Base-by-base conservation (phyloP, 2,888 invertebrate species). In the Drosophila fulvimacula region DNA sequence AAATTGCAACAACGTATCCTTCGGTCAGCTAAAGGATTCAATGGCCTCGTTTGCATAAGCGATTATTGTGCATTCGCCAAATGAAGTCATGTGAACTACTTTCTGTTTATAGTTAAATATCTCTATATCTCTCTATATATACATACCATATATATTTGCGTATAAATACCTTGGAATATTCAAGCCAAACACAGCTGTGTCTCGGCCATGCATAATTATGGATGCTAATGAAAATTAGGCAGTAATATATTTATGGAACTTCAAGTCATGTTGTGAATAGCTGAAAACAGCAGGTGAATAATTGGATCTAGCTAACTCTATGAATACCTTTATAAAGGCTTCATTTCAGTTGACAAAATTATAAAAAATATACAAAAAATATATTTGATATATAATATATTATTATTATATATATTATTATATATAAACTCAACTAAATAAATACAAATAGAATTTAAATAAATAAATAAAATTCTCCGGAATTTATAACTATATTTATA, bases 1-100 rank as follows among this genome's bases (percentile, higher is more conserved):
- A 82, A 82, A 82, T 82, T 84, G 88, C 82, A 84, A 68, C 61
- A 73, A 73, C 78, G 71, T 68, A 82, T 73, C 69, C 78, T 64
- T 61, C 52, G 82, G 73, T 46, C 19, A 58, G 53, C 63, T 32
- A 46, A 44, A 41, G 56, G 67, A 86, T 83, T 62, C 64, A 39
- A 64, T 55, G 64, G 24, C 58, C 63, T 76, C 61, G 61, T 73
- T 78, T 78, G 74, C 74, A 76, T 76, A 77, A 69, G 60, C 64
- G 69, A 73, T 78, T 75, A 75, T 72, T 74, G 55, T 30, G 17
- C 30, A 36, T 58, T 46, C 44, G 39, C 39, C 48, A 49, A 53
- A 71, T 67, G 51, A 72, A 74, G 60, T 58, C 61, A 56, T 53
- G 60, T 61, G 60, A 41, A 46, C 32, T 32, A 56, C 27, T 73